Conservation (phyloP, 1,140 invertebrate species). For the Bombus pyrosoma region DNA sequence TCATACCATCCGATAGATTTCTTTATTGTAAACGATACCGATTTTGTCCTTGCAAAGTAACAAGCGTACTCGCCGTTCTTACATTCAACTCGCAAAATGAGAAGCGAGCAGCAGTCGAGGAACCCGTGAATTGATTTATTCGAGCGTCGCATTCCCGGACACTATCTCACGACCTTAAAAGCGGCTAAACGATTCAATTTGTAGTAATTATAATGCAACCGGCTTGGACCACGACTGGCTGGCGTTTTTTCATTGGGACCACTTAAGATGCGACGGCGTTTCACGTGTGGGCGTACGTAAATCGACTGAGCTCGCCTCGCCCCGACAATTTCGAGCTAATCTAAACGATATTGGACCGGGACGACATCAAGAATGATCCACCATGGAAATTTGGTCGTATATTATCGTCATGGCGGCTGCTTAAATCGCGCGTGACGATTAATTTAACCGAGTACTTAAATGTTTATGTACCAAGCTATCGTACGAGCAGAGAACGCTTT, state of each 20-base stretch:
- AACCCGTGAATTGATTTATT: slow-evolving; percentile 61
- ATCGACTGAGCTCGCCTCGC: slow-evolving; percentile 34
- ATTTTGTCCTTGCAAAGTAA: neutral
- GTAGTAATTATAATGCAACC: slow-evolving; percentile 74
- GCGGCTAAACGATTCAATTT: slow-evolving; percentile 74
- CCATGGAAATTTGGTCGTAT: slow-evolving; percentile 10
- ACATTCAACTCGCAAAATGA: neutral
- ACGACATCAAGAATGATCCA: slow-evolving; percentile 45
- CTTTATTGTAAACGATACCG: neutral
- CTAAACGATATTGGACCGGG: slow-evolving; percentile 66
- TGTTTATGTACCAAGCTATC: neutral
- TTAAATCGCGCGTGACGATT: neutral
- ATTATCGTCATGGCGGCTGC: slow-evolving; percentile 11
- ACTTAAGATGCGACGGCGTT: slow-evolving; percentile 68
- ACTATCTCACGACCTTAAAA: slow-evolving; percentile 73
- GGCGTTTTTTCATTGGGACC: slow-evolving; percentile 63
- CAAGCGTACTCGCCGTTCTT: neutral
- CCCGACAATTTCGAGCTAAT: slow-evolving; percentile 64
- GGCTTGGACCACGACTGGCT: slow-evolving; percentile 32
- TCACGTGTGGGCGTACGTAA: slow-evolving; percentile 67
- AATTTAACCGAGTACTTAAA: neutral
- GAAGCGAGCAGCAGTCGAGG: slow-evolving; percentile 10
- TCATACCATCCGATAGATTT: neutral
- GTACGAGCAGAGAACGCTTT: neutral
- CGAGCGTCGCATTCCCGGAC: slow-evolving; percentile 63